Evolutionary conservation across 2,797 vertebrate genomes (phyloP).

Genomic region (Rallus crepitans): DNA sequence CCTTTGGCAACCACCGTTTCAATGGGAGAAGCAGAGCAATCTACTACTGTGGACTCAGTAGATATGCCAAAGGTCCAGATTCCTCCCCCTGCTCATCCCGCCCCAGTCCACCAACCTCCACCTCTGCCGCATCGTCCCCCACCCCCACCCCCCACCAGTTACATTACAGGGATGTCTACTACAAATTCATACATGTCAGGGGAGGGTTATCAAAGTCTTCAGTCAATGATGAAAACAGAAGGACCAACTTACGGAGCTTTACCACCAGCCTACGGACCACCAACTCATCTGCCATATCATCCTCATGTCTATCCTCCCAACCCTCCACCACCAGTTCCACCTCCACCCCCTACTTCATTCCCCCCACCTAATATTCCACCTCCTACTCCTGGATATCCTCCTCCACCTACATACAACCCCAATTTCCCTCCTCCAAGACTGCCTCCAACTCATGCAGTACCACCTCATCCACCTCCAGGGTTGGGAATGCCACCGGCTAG

Average conservation of each 20-base stretch:
- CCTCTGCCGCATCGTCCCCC: constrained; percentile 89
- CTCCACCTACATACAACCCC: constrained; percentile 89
- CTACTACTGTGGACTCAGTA: constrained; percentile 79
- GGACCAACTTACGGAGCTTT: constrained; percentile 89
- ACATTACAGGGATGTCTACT: constrained; percentile 92
- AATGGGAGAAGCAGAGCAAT: constrained; percentile 86
- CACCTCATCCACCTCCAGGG: constrained; percentile 86
- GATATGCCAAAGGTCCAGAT: constrained; percentile 85
- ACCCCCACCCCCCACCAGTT: constrained; percentile 90
- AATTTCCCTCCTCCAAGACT: constrained; percentile 89
- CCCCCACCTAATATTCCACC: constrained; percentile 85
- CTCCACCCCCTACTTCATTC: constrained; percentile 84
- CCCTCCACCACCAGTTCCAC: constrained; percentile 84
- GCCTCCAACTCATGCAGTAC: constrained; percentile 88
- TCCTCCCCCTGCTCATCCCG: constrained; percentile 90
- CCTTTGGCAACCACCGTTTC: constrained; percentile 80
- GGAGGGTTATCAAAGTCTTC: constrained; percentile 94
- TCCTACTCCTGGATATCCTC: constrained; percentile 87
- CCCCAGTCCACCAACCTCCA: constrained; percentile 87
- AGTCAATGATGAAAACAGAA: constrained; percentile 98
- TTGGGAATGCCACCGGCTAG: constrained; percentile 89
- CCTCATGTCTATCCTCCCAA: constrained; percentile 86
- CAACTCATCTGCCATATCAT: constrained; percentile 87
- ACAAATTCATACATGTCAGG: constrained; percentile 97
- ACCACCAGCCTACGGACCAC: constrained; percentile 88